A percentile compares a stretch with the other conserved stretches of the same genome.
These are phyloP conservation scores for Neomorphus geoffroyi DNA, from an alignment of 2,797 vertebrate species.

Conservation along the genomic window DNA sequence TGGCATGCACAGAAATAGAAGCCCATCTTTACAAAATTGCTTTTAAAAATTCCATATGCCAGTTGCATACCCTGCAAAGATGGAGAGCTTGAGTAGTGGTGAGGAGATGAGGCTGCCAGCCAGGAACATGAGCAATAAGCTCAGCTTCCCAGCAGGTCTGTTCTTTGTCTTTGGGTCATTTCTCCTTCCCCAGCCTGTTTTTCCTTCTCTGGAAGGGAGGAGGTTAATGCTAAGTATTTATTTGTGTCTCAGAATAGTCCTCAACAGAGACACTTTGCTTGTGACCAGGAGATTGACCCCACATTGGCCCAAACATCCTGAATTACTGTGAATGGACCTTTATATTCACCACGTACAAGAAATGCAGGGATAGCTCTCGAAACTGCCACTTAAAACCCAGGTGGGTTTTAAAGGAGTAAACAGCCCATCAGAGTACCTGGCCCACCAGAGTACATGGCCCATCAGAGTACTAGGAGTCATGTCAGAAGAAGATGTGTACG, in stretches of 20 bases:
- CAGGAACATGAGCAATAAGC: slow-evolving; percentile 45
- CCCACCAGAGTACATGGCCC: neutral
- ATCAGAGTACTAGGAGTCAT: neutral
- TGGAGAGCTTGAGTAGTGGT: slow-evolving; percentile 30
- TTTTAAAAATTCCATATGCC: slow-evolving; percentile 67
- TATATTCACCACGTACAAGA: neutral
- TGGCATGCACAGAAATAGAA: slow-evolving; percentile 70
- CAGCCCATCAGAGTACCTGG: neutral
- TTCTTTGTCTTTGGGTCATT: slow-evolving; percentile 54
- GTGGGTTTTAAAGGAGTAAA: neutral
- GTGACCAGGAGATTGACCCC: neutral
- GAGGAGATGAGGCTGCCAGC: slow-evolving; percentile 45
- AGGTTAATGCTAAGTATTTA: neutral
- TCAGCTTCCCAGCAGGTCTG: neutral
- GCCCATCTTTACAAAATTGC: slow-evolving; percentile 66
- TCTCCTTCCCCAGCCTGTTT: neutral
- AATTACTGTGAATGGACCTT: neutral
- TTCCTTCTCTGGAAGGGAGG: neutral
- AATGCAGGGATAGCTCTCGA: neutral
- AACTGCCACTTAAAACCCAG: neutral
- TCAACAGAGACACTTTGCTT: neutral
- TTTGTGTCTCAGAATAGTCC: neutral
- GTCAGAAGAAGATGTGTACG: neutral
- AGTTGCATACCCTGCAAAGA: slow-evolving; percentile 62
- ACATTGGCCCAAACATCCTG: neutral